These are phyloP conservation scores for Diadegma fenestrale DNA, from an alignment of 2,888 invertebrate species.

Conservation along the genomic window DNA sequence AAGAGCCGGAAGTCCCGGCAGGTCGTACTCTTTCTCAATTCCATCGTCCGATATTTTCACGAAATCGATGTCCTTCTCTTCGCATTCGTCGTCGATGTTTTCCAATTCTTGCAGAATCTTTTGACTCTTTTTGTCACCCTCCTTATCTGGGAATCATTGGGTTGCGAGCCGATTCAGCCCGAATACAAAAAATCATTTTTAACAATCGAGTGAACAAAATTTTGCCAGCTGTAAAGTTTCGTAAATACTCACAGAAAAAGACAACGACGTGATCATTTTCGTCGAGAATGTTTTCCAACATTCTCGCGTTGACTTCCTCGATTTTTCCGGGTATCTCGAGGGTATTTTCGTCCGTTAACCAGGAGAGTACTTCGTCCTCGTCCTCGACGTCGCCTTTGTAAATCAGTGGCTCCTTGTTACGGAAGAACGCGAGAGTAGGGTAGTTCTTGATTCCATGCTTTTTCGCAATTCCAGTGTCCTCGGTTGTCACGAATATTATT, in stretches of 20 bases:
- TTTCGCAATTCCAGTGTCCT: slow-evolving; percentile 92
- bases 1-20: slow-evolving; percentile 92
- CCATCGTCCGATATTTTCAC: slow-evolving; percentile 96
- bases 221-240: background rate
- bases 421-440: slow-evolving; percentile 95
- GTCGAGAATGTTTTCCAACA: slow-evolving; percentile 95
- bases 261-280: slow-evolving; percentile 96
- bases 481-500: slow-evolving; percentile 97
- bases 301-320: slow-evolving; percentile 95
- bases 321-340: slow-evolving; percentile 96
- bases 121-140: slow-evolving; percentile 95
- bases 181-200: background rate
- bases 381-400: slow-evolving; percentile 95
- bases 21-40: slow-evolving; percentile 94
- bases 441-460: slow-evolving; percentile 94
- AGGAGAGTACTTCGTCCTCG: slow-evolving; percentile 95
- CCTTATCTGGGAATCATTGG: slow-evolving; percentile 89
- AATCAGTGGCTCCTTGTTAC: slow-evolving; percentile 95
- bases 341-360: slow-evolving; percentile 96
- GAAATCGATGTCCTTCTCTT: slow-evolving; percentile 95
- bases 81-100: slow-evolving; percentile 97
- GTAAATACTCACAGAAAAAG: slow-evolving; percentile 95
- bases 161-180: background rate
- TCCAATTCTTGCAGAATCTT: slow-evolving; percentile 95
- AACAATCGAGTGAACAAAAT: background rate